Evolutionary conservation across 92 coral and sea anemone genomes (phyloP), one percentile per base, ranked within the genome.

Genomic region (Bergia sp.): DNA sequence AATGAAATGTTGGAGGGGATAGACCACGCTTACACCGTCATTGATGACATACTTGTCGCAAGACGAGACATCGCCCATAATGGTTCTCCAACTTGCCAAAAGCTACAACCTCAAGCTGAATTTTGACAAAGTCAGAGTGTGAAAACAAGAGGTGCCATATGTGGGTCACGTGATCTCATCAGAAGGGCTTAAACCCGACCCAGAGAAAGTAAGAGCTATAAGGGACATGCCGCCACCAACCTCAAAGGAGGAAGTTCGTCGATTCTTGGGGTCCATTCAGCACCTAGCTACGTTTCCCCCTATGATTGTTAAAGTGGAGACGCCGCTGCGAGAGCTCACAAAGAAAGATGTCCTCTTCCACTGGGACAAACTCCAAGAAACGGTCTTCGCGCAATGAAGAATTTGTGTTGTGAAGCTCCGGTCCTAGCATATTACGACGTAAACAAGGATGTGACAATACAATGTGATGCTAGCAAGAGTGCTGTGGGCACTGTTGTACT

Each of bases 131-230:
- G 90, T 91, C 11, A 91, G 80, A 85, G 85, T 89, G 39, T 88
- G 29, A 29, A 29, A 29, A 29, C 29, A 29, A 29, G 29, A 29
- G 29, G 29, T 29, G 29, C 29, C 29, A 29, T 29, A 29, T 29
- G 29, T 29, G 82, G 55, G 92, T 42, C 92, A 91, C 86, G 78
- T 86, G 11, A 67, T 93, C 23, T 85, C 91, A 73, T 86, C 91
- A 36, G 91, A 89, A 12, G 92, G 92, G 76, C 82, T 90, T 44
- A 85, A 89, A 89, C 81, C 90, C 53, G 93, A 93, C 55, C 89
- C 93, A 40, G 90, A 91, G 73, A 93, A 88, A 53, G 95, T 93
- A 3, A 82, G 82, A 78, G 93, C 92, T 10, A 91, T 90, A 89
- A 72, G 67, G 29, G 82, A 83, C 64, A 90, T 92, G 92, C 89